Evolutionary conservation across 2,888 invertebrate genomes (phyloP).

Genomic region (Torymus auratus): DNA sequence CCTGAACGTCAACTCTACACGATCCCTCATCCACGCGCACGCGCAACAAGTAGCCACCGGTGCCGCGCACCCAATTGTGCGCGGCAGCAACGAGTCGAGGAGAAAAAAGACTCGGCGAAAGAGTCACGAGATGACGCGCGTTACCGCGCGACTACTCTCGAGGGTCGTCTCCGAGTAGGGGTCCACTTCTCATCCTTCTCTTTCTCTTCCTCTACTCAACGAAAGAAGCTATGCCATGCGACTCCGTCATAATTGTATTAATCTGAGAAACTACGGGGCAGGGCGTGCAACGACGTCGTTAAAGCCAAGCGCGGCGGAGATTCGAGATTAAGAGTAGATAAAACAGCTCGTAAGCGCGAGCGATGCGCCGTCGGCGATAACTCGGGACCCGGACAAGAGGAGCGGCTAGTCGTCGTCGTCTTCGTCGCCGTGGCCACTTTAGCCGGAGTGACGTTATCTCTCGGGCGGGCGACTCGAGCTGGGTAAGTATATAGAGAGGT

Average conservation of each 20-base stretch:
- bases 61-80: slow-evolving; percentile 5
- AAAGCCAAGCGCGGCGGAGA: slow-evolving; percentile 56
- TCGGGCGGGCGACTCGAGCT: neutral
- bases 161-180: neutral
- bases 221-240: slow-evolving; percentile 19
- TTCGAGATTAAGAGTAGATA: slow-evolving; percentile 62
- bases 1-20: neutral
- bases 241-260: slow-evolving; percentile 63
- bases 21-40: slow-evolving; percentile 23
- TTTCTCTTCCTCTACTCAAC: neutral
- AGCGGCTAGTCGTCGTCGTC: neutral
- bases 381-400: neutral
- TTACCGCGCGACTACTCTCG: too few relatives aligned
- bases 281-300: slow-evolving; percentile 61
- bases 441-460: slow-evolving; percentile 28
- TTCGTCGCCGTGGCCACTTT: slow-evolving; percentile 7
- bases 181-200: neutral
- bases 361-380: slow-evolving; percentile 18
- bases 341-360: slow-evolving; percentile 60
- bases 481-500: too few relatives aligned
- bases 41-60: slow-evolving; percentile 46
- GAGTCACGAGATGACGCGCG: neutral
- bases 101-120: slow-evolving; percentile 31
- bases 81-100: neutral
- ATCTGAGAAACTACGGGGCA: neutral